Conservation (phyloP, 2,113 vertebrate species). For the Mormyrus lacerda region DNA sequence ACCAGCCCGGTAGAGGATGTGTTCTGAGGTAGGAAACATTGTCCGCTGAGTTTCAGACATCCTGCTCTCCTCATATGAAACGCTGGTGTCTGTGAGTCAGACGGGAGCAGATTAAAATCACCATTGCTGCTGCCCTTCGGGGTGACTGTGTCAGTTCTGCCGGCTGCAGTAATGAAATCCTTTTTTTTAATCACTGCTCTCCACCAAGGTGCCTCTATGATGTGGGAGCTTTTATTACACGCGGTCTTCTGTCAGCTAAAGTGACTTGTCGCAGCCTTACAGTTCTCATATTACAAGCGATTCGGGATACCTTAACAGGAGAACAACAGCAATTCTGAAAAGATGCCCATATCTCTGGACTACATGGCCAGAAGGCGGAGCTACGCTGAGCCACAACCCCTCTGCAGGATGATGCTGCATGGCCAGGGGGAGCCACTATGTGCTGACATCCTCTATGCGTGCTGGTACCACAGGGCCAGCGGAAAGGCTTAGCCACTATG, state of each 20-base stretch:
- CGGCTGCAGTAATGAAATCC: not conserved
- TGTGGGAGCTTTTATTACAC: not conserved
- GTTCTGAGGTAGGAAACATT: not conserved
- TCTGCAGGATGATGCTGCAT: not conserved
- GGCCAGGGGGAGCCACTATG: not conserved
- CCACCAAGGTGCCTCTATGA: not conserved
- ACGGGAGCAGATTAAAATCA: not conserved
- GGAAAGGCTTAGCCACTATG: not conserved
- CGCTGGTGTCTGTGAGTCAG: not conserved
- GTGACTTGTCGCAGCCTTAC: not conserved
- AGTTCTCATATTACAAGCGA: not conserved
- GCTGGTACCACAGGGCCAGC: too few relatives aligned
- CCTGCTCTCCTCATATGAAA: not conserved
- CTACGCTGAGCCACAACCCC: not conserved
- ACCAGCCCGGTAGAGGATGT: not conserved
- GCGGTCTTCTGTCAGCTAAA: not conserved
- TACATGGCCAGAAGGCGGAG: not conserved
- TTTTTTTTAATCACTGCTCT: slow-evolving; percentile 7
- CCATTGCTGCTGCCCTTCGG: not conserved
- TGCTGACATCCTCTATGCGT: too few relatives aligned
- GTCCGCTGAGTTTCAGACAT: not conserved
- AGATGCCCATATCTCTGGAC: not conserved
- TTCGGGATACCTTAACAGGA: not conserved
- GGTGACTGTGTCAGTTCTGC: not conserved
- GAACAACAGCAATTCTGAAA: not conserved